Evolutionary conservation across 2,113 vertebrate species (phyloP).

Genomic region (Sturnus vulgaris): DNA sequence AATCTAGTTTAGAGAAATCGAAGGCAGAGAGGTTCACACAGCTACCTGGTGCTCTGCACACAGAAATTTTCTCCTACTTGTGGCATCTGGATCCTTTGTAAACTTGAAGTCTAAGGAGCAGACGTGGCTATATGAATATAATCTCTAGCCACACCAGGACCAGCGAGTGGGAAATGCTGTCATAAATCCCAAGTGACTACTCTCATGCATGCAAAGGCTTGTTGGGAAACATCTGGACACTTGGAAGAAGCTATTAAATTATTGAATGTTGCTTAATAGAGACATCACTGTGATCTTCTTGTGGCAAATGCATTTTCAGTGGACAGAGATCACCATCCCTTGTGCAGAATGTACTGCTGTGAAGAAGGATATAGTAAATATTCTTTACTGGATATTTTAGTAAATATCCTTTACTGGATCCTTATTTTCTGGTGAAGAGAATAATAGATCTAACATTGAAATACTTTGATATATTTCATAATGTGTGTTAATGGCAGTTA

Average conservation of each 20-base stretch:
- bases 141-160: neutral
- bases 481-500: neutral
- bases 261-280: neutral
- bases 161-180: neutral
- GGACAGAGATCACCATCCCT: neutral
- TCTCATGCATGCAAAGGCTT: neutral
- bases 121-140: neutral
- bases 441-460: neutral
- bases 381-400: neutral
- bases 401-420: neutral
- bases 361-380: neutral
- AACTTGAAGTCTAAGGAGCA: neutral
- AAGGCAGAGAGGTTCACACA: neutral
- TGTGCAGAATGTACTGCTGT: neutral
- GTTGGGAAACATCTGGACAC: neutral
- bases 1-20: neutral
- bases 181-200: neutral
- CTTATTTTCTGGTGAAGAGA: neutral
- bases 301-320: neutral
- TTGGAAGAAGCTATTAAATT: constrained; percentile 17
- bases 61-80: neutral
- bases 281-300: neutral
- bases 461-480: neutral
- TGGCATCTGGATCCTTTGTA: neutral
- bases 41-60: neutral